Percentiles rank a stretch among this genome's conserved stretches.
Evolutionary conservation across 2,797 vertebrate species (phyloP).

Genomic region (Petrocephalus sullivani): DNA sequence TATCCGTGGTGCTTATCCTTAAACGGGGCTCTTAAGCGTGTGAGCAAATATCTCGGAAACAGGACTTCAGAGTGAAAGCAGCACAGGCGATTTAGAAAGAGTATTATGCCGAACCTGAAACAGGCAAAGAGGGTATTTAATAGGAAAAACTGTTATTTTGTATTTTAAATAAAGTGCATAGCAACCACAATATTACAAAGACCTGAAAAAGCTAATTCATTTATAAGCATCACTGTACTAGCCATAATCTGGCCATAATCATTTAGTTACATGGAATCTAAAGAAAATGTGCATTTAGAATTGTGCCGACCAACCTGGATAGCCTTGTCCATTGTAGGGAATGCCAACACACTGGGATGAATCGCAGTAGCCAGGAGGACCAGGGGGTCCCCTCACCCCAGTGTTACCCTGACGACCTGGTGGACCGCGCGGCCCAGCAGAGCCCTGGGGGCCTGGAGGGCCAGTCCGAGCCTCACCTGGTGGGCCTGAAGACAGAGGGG

Average conservation of each 20-base stretch:
- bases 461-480: conserved; percentile 85
- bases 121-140: conserved; percentile 83
- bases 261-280: conserved; percentile 30
- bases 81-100: conserved; percentile 88
- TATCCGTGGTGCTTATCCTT: conserved; percentile 79
- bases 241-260: neutral
- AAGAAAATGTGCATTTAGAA: neutral
- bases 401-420: conserved; percentile 81
- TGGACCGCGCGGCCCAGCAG: conserved; percentile 77
- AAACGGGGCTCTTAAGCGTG: conserved; percentile 73
- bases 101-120: conserved; percentile 94
- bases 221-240: neutral
- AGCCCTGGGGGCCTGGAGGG: conserved; percentile 74
- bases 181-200: neutral
- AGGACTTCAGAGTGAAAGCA: conserved; percentile 94
- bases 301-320: conserved; percentile 71
- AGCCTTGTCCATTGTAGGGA: conserved; percentile 93
- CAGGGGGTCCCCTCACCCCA: conserved; percentile 80
- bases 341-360: conserved; percentile 94
- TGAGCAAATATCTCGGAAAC: conserved; percentile 88
- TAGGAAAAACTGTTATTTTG: conserved; percentile 18
- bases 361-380: conserved; percentile 89
- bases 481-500: conserved; percentile 62
- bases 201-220: conserved; percentile 15
- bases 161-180: conserved; percentile 12